Evolutionary conservation across 1,140 invertebrate genomes (phyloP), one percentile per base, ranked within the genome.

Genomic region (Acromyrmex charruanus): DNA sequence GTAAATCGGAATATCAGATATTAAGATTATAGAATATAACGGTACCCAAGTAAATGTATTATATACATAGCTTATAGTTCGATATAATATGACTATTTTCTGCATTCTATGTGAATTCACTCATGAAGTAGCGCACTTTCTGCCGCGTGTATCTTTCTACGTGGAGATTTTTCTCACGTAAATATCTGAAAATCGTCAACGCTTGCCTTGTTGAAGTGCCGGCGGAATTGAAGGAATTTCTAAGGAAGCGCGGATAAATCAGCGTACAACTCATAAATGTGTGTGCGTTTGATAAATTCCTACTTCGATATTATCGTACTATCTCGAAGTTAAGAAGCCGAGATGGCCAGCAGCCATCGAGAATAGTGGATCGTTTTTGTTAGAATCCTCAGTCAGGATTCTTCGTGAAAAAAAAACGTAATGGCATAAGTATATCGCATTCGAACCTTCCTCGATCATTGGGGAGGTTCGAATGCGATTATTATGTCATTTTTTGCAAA

Each of bases 291-390:
- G 18, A 21, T 31, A 58, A 53, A 81, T 81, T 81, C 35, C 79
- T 31, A 39, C 63, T 28, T 35, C 31, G 51, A 44, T 44, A 58
- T 21, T 18, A 25, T 25, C 31, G 25, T 58, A 28, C 25, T 25
- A 25, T 25, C 25, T 25, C 55, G 44, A 35, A 58, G 25, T 28
- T 49, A 74, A 49, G 10, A 61, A 77, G 31, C 25, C 21, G 35
- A 85, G 44, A 85, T 85, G 51, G n/a, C 31, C 28, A 10, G n/a
- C 7, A 85, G n/a, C 21, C 3, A 77, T 63, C 44, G 81, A 51
- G 31, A 75, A 5, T 14, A 16, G 16, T 35, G 21, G 59, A 53
- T 31, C 72, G 16, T 77, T 77, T 65, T 44, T 44, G 21, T 63
- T 21, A 58, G n/a, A 85, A 85, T 77, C 59, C 31, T 28, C n/a